phyloP scores from a whole-genome alignment of 2,797 vertebrate genomes.

The Anas capensis region DNA sequence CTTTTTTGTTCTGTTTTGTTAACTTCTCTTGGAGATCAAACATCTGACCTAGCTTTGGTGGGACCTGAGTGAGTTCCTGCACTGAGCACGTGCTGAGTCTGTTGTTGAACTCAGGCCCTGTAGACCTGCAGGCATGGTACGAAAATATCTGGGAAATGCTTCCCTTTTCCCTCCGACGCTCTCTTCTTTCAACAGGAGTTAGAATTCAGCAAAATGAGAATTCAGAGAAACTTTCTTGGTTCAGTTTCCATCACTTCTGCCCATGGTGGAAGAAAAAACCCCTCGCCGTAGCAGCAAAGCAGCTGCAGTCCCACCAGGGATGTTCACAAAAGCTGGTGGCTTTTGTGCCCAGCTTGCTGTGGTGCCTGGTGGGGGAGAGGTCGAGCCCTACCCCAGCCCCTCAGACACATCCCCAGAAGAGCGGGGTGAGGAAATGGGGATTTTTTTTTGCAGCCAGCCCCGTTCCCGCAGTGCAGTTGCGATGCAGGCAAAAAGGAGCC shows the following conservation, averaged over 20 bases:
- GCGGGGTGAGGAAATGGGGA: neutral
- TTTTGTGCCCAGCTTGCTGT: neutral
- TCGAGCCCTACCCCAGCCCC: neutral
- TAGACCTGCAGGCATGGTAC: conserved; percentile 20
- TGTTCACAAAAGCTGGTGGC: neutral
- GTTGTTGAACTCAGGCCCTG: conserved; percentile 8
- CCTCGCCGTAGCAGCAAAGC: neutral
- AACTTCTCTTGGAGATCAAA: neutral
- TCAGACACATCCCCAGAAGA: neutral
- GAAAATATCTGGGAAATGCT: conserved; percentile 45
- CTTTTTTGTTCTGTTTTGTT: neutral
- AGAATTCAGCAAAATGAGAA: conserved; percentile 26
- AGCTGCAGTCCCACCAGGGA: neutral
- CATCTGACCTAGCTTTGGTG: neutral
- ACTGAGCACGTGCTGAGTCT: conserved; percentile 29
- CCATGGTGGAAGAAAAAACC: rapidly evolving
- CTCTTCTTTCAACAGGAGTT: conserved; percentile 32
- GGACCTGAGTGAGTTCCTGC: conserved; percentile 5
- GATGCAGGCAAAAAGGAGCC: neutral
- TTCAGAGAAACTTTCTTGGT: conserved; percentile 32
- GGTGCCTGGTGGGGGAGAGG: neutral
- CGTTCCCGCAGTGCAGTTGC: conserved; percentile 40
- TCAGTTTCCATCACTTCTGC: neutral
- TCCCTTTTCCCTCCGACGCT: conserved; percentile 36
- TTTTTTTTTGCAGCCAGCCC: neutral